Conservation (phyloP, 64 coral and sea anemone species). For the Anthopleura sola region DNA sequence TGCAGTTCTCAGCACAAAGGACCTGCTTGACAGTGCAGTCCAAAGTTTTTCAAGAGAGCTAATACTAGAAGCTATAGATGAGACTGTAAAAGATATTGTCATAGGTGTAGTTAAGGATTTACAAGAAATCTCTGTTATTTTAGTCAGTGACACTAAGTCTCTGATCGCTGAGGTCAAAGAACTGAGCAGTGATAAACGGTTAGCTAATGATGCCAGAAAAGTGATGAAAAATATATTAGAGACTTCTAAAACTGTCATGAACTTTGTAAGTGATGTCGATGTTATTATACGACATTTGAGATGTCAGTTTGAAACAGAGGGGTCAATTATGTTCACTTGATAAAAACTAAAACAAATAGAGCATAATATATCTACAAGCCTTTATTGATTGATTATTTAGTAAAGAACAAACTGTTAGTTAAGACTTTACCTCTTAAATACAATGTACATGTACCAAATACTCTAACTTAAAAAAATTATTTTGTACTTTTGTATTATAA, state of each 20-base stretch:
- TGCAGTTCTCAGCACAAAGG: slow-evolving; percentile 64
- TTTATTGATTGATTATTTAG: not conserved
- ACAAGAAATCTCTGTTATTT: slow-evolving; percentile 77
- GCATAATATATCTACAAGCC: not conserved
- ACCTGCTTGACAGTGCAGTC: slow-evolving; percentile 57
- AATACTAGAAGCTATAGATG: slow-evolving; percentile 56
- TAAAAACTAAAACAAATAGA: not conserved
- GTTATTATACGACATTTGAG: slow-evolving; percentile 61
- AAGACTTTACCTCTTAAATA: no score
- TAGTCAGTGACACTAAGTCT: slow-evolving; percentile 74
- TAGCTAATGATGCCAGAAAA: slow-evolving; percentile 52
- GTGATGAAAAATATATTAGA: slow-evolving; percentile 73
- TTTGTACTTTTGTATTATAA: no score
- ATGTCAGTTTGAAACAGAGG: slow-evolving; percentile 18
- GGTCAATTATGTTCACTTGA: not conserved
- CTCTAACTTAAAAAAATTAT: no score
- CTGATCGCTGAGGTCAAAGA: slow-evolving; percentile 66
- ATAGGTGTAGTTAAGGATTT: slow-evolving; percentile 73
- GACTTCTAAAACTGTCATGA: slow-evolving; percentile 80
- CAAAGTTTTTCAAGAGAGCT: slow-evolving; percentile 57
- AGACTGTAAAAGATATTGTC: slow-evolving; percentile 62
- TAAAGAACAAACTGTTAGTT: no score
- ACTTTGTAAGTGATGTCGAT: slow-evolving; percentile 84
- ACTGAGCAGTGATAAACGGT: slow-evolving; percentile 50
- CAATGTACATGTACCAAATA: no score